Conservation (phyloP, 2,113 vertebrate species). For the Zapornia atra region DNA sequence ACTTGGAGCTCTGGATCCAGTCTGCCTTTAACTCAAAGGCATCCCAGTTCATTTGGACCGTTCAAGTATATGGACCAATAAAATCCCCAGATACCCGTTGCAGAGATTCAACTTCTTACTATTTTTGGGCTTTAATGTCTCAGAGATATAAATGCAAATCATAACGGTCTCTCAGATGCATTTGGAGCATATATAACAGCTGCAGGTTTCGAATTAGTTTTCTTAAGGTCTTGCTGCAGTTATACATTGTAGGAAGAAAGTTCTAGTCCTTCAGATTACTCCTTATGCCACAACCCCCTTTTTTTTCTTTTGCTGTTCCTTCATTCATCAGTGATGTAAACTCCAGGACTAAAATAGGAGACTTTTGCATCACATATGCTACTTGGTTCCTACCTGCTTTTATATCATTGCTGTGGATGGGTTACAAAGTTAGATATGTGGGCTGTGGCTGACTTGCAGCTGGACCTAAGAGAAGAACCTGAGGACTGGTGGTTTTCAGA, state of each 20-base stretch:
- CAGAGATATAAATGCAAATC: background rate
- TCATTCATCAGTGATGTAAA: background rate
- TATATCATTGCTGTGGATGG: background rate
- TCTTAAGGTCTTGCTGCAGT: background rate
- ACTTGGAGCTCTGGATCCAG: background rate
- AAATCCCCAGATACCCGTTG: background rate
- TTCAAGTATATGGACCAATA: background rate
- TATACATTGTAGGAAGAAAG: background rate
- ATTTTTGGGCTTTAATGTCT: background rate
- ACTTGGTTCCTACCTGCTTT: background rate
- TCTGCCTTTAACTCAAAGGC: background rate
- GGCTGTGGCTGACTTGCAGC: background rate
- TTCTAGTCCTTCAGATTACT: background rate
- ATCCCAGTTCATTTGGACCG: background rate
- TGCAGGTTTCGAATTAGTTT: background rate
- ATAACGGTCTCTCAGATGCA: background rate
- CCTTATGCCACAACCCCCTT: background rate
- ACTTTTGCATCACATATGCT: background rate
- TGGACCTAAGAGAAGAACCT: background rate
- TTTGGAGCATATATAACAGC: background rate
- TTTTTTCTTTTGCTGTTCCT: background rate
- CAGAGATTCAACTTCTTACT: background rate
- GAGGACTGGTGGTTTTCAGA: background rate
- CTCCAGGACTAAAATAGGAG: background rate
- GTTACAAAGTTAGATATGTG: background rate